Evolutionary conservation across 2,113 vertebrate species (phyloP), one percentile per base, ranked within the genome.

Genomic region (Grammomys surdaster): DNA sequence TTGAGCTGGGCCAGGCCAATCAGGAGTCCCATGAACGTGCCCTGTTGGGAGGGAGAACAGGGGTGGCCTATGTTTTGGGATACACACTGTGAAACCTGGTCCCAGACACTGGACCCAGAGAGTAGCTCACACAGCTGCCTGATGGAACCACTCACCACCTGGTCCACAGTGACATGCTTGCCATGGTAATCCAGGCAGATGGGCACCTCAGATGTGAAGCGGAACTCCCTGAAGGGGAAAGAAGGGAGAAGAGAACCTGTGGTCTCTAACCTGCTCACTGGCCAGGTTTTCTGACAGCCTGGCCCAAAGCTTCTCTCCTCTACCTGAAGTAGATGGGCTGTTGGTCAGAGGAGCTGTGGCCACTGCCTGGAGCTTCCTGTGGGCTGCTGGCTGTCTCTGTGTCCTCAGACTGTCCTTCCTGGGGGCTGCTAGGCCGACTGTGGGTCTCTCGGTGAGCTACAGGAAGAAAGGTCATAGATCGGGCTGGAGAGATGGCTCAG

Each of bases 271-370:
- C 73, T 5, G 0, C 24, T 31, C 24, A 76, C 67, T 40, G 56
- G 36, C 36, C 22, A 40, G 22, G 33, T 40, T 22, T 0, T 26
- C 16, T 1, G 16, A 73, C 13, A 2, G 26, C 76, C 54, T 36
- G 28, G 67, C 48, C n/a, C 3, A 1, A 48, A 20, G 17, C 31
- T 7, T 51, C 40, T 6, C 1, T 43, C 48, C 31, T 54, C 19
- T 51, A 99, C 99, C 99, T 98, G 98, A 99, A 99, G 98, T 99
- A 99, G 97, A 99, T 99, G 31, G 99, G 99, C 96, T 99, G 99
- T 58, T 99, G 99, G 7, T 99, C 98, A 3, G 99, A 97, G 6
- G 98, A 97, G 96, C 99, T 98, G 93, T 98, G 98, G 75, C 99
- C 98, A 2, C 99, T 97, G 67, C 96, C 98, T 0, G 98, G 97